Percentiles rank a stretch among this genome's conserved stretches.
Conservation (phyloP, 2,113 vertebrate genomes). For the Pseudopipra pipra region DNA sequence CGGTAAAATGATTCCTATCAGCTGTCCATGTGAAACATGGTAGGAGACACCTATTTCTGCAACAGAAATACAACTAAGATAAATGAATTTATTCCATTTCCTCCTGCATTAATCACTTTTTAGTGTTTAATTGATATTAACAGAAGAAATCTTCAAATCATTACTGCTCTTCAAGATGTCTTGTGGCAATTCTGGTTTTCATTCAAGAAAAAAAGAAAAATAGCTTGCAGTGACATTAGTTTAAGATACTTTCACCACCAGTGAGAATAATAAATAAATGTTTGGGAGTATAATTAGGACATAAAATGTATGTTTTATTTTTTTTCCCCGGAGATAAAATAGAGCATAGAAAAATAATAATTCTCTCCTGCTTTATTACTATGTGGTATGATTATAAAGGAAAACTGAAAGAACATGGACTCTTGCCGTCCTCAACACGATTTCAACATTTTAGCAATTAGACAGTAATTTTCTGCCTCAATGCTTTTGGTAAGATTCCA, state of each 20-base stretch:
- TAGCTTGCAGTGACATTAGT: not conserved
- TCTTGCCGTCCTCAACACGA: not conserved
- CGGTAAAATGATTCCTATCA: not conserved
- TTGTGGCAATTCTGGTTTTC: not conserved
- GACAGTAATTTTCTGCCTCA: not conserved
- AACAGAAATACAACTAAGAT: not conserved
- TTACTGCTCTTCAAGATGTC: not conserved
- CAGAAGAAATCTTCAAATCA: constrained; percentile 1
- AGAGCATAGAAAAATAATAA: not conserved
- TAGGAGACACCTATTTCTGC: not conserved
- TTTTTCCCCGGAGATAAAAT: not conserved
- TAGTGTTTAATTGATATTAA: not conserved
- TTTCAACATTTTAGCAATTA: not conserved
- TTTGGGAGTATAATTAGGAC: not conserved
- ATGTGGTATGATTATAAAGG: not conserved
- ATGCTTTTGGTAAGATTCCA: not conserved
- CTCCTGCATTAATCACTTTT: not conserved
- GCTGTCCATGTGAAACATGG: not conserved
- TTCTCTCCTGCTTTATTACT: not conserved
- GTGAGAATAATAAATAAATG: not conserved
- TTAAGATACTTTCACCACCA: not conserved
- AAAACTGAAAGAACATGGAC: not conserved
- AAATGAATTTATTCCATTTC: not conserved
- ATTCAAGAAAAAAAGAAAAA: not conserved
- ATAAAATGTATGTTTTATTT: not conserved